A percentile compares a stretch with the other conserved stretches of the same genome.
phyloP scores from a whole-genome alignment of 1,140 invertebrate genomes.

The Trinorchestia longiramus region DNA sequence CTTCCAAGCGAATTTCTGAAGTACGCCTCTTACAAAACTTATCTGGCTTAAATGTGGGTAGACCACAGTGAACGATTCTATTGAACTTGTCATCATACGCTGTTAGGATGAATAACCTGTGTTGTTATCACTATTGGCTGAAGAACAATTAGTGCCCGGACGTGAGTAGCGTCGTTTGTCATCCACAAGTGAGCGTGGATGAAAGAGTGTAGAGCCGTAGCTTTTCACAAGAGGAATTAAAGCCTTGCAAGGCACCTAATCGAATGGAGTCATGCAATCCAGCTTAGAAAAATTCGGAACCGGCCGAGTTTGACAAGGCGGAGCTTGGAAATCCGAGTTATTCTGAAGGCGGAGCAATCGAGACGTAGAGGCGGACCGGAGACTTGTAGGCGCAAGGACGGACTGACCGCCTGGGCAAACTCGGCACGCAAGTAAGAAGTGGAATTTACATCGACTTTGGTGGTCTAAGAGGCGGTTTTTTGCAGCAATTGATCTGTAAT shows the following conservation, averaged over 20 bases:
- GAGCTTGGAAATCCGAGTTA: neutral
- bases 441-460: constrained; percentile 55
- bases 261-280: constrained; percentile 37
- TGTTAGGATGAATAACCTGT: constrained; percentile 17
- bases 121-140: constrained; percentile 46
- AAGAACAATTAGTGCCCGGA: neutral
- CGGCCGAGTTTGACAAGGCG: neutral
- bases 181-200: constrained; percentile 45
- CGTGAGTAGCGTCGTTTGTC: constrained; percentile 12
- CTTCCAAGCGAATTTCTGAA: neutral
- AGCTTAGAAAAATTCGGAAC: neutral
- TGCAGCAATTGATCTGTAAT: constrained; percentile 51
- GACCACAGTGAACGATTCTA: constrained; percentile 12
- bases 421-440: constrained; percentile 15
- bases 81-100: constrained; percentile 47
- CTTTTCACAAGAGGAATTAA: constrained; percentile 45
- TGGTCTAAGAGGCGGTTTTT: constrained; percentile 49
- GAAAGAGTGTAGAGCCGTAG: constrained; percentile 49
- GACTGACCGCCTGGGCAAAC: neutral
- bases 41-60: constrained; percentile 20
- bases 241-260: constrained; percentile 20
- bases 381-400: neutral
- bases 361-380: neutral
- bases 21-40: neutral
- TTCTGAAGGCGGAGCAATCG: neutral